Evolutionary conservation across 2,888 invertebrate species (phyloP), one percentile per base, ranked within the genome.

Genomic region (Cephus sareptanus): DNA sequence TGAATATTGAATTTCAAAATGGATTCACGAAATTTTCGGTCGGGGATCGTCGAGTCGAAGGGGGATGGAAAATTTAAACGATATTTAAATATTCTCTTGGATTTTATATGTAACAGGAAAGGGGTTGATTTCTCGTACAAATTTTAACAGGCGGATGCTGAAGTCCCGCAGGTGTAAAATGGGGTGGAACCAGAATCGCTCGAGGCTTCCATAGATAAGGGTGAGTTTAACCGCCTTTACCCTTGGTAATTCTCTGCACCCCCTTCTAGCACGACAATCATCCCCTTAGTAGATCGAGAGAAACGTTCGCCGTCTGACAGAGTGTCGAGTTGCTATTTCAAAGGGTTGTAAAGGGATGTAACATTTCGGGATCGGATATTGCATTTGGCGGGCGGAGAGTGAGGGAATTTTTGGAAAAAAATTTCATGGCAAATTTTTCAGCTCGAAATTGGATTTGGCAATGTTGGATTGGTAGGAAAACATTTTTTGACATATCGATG

Each of bases 101-200:
- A 23, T 56, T 23, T 56, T 56, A 56, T 23, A 56, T 56, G 15
- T 2, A 56, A 23, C 56, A 15, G 23, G 56, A 56, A 23, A 56
- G 56, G 56, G 23, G 56, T 23, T 56, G 56, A 56, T 56, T 56
- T 15, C 56, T 23, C 23, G 56, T 56, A 2, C 23, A 56, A 56
- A 23, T 56, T 56, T 15, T 23, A 56, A 15, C 56, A 56, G 56
- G 23, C 23, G 23, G 23, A 56, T 15, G 23, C 23, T 81, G 80
- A 82, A 83, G 81, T 80, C 77, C 81, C 79, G 76, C 76, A 82
- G 81, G 82, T 81, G 80, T 80, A 83, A 83, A 83, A 76, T 79
- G 79, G 81, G 77, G 76, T 77, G 74, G 73, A 81, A 77, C 75
- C 71, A 33, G 74, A 12, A n/a, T 15, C 35, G 74, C 35, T 74